phyloP scores from a whole-genome alignment of 2,888 invertebrate genomes.

The Alloscopus bannaensis region DNA sequence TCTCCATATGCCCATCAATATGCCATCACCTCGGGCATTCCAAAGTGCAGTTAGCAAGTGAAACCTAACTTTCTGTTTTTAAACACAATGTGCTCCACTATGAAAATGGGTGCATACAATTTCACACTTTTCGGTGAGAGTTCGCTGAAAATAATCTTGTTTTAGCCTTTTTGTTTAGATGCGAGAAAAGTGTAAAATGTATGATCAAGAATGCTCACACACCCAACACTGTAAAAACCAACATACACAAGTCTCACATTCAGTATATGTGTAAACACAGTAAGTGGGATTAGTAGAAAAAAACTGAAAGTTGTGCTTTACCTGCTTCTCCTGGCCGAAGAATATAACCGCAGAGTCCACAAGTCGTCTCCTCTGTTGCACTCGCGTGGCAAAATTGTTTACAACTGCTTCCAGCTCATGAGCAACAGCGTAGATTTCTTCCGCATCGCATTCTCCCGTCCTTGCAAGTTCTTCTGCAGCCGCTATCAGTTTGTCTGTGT shows the following conservation, averaged over 20 bases:
- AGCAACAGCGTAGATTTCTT: conserved; percentile 96
- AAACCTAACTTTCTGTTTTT: too few relatives aligned
- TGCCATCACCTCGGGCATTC: conserved; percentile 48
- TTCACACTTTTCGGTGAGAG: conserved; percentile 3
- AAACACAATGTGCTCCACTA: too few relatives aligned
- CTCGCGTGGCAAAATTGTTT: conserved; percentile 93
- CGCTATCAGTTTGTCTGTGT: conserved; percentile 96
- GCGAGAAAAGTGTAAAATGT: background rate
- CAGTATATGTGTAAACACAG: background rate
- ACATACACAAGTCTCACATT: background rate
- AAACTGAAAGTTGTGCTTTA: conserved; percentile 74
- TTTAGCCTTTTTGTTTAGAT: conserved; percentile 2
- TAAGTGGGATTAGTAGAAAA: too few relatives aligned
- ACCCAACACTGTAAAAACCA: too few relatives aligned
- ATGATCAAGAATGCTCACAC: too few relatives aligned
- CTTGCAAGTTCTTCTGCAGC: conserved; percentile 97
- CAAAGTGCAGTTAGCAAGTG: too few relatives aligned
- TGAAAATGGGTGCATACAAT: background rate
- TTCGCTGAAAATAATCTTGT: conserved; percentile 32
- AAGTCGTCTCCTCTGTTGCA: conserved; percentile 91
- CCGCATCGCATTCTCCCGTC: conserved; percentile 96
- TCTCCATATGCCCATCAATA: conserved; percentile 47
- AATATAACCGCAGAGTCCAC: conserved; percentile 95
- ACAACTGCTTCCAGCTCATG: conserved; percentile 95
- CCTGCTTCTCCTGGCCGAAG: conserved; percentile 97